Conservation (phyloP, 2,888 invertebrate species). For the Drosophila vallismaia region DNA sequence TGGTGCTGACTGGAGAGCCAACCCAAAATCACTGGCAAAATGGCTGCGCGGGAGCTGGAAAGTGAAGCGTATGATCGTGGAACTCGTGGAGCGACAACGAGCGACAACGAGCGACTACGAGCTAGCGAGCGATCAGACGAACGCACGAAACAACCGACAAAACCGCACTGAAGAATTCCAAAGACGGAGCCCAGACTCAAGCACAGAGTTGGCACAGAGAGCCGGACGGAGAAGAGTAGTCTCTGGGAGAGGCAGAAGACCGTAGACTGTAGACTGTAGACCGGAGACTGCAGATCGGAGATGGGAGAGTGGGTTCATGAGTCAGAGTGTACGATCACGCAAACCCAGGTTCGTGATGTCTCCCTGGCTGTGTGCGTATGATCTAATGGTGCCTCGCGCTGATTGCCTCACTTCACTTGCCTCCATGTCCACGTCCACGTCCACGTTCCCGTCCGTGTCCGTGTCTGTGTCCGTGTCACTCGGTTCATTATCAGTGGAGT, state of each 20-base stretch:
- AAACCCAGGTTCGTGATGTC: conserved; percentile 1
- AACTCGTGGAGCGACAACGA: background rate
- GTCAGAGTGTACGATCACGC: conserved; percentile 56
- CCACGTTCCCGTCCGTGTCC: conserved; percentile 5
- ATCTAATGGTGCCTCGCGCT: conserved; percentile 63
- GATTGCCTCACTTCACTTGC: conserved; percentile 56
- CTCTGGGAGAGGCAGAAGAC: conserved; percentile 6
- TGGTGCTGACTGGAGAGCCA: conserved; percentile 57
- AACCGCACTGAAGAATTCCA: conserved; percentile 76
- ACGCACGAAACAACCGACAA: conserved; percentile 70
- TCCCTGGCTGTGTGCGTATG: conserved; percentile 50
- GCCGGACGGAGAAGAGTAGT: conserved; percentile 29
- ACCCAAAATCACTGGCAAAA: conserved; percentile 55
- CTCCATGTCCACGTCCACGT: background rate
- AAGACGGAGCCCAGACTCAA: conserved; percentile 46
- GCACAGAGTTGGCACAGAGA: conserved; percentile 45
- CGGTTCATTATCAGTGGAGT: conserved; percentile 55
- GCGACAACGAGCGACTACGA: conserved; percentile 8
- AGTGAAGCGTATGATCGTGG: conserved; percentile 2
- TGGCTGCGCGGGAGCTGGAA: conserved; percentile 42
- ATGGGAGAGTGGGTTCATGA: conserved; percentile 44
- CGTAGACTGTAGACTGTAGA: background rate
- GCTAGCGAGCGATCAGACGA: conserved; percentile 57
- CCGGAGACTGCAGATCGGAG: background rate
- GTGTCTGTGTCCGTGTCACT: conserved; percentile 32